phyloP scores from a whole-genome alignment of 2,113 vertebrate species.

The Alouatta palliata region DNA sequence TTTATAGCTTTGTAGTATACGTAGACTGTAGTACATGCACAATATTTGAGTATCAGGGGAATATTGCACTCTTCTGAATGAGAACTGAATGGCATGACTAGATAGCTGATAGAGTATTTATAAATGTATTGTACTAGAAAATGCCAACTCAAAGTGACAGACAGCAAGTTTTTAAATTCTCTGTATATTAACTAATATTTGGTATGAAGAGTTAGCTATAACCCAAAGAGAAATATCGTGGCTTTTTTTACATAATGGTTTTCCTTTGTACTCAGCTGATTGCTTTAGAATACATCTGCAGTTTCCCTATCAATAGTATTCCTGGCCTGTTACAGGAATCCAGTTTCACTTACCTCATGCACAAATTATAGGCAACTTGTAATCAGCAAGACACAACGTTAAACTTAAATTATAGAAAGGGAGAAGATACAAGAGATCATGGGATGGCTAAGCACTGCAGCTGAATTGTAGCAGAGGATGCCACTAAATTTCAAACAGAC shows the following conservation, averaged over 20 bases:
- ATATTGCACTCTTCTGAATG: neutral
- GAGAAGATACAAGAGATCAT: neutral
- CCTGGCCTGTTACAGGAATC: neutral
- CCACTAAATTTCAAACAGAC: neutral
- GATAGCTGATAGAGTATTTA: neutral
- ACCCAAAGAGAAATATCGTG: constrained; percentile 51
- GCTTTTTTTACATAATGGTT: constrained; percentile 46
- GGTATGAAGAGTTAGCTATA: neutral
- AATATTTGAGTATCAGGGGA: neutral
- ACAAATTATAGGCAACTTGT: constrained; percentile 61
- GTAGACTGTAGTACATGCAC: neutral
- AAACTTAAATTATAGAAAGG: neutral
- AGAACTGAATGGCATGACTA: neutral
- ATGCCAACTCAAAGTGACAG: neutral
- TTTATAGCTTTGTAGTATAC: neutral
- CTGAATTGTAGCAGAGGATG: neutral
- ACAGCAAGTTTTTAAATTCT: neutral
- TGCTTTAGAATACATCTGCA: constrained; percentile 23
- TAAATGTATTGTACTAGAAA: neutral
- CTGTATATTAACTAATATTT: neutral
- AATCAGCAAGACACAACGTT: neutral
- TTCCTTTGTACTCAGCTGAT: constrained; percentile 21
- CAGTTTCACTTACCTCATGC: constrained; percentile 44
- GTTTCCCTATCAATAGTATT: constrained; percentile 42
- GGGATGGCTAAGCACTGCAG: neutral